These are phyloP conservation scores for Adineta ricciae DNA, from an alignment of 2,888 invertebrate genomes.

Conservation along the genomic window DNA sequence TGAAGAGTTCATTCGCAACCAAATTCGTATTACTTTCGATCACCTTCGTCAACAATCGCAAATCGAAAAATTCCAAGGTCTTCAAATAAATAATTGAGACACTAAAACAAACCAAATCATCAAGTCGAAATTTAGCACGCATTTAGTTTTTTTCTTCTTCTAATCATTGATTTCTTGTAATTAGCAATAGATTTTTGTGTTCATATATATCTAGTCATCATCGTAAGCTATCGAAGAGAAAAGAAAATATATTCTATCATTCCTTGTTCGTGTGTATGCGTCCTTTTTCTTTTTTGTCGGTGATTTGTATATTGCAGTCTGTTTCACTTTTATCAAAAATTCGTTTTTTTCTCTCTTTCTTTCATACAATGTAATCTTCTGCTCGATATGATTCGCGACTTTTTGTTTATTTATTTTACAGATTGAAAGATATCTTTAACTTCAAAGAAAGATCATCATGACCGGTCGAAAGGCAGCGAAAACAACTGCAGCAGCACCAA, in stretches of 20 bases:
- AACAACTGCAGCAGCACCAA: not conserved
- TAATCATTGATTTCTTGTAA: not conserved
- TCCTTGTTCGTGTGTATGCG: not conserved
- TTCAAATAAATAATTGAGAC: not conserved
- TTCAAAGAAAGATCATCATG: not conserved
- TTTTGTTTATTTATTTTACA: not conserved
- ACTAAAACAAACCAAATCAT: not conserved
- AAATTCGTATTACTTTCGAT: not conserved
- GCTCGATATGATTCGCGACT: not conserved
- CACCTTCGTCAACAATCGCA: not conserved
- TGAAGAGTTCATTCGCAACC: not conserved
- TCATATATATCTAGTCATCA: not conserved
- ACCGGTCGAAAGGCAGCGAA: not conserved
- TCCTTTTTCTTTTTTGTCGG: not conserved
- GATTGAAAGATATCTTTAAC: not conserved
- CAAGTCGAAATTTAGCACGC: not conserved
- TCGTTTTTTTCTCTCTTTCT: not conserved
- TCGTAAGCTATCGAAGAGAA: not conserved
- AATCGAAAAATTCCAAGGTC: slow-evolving; percentile 9
- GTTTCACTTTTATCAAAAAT: not conserved
- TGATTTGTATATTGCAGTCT: slow-evolving; percentile 6
- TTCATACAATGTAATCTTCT: not conserved
- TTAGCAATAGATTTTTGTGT: slow-evolving; percentile 9
- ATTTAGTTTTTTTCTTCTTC: not conserved
- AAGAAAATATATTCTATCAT: not conserved